phyloP scores from a whole-genome alignment of 2,797 vertebrate genomes.

The Hipposideros larvatus region DNA sequence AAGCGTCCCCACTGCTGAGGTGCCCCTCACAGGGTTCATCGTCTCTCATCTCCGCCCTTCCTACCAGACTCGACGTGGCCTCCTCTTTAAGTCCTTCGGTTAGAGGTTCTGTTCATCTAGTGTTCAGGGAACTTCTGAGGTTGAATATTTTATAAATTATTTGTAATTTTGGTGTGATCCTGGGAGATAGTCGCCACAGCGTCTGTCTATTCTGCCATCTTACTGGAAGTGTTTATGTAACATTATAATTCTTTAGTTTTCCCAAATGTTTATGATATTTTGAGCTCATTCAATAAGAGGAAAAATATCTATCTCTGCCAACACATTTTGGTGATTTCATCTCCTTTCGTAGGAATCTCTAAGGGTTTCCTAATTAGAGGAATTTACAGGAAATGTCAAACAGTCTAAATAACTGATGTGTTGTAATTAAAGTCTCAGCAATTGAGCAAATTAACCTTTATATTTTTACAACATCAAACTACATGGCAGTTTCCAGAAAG shows the following conservation, averaged over 20 bases:
- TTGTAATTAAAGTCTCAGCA: constrained; percentile 70
- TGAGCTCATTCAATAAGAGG: constrained; percentile 22
- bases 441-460: constrained; percentile 77
- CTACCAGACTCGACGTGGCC: too few relatives aligned
- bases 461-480: constrained; percentile 52
- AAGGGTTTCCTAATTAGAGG: constrained; percentile 75
- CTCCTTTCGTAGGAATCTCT: constrained; percentile 44
- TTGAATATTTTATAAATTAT: too few relatives aligned
- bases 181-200: too few relatives aligned
- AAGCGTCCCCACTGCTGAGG: too few relatives aligned
- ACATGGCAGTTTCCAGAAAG: constrained; percentile 65
- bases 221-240: not conserved
- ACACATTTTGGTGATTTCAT: constrained; percentile 48
- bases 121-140: too few relatives aligned
- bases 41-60: too few relatives aligned
- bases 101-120: too few relatives aligned
- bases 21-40: too few relatives aligned
- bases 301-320: constrained; percentile 24
- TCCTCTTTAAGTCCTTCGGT: too few relatives aligned
- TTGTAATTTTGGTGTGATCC: too few relatives aligned
- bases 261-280: constrained; percentile 55
- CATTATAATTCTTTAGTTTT: constrained; percentile 36
- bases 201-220: too few relatives aligned
- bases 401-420: constrained; percentile 75
- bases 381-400: constrained; percentile 77